These are phyloP conservation scores for Cybosia mesomella DNA, from an alignment of 2,888 invertebrate genomes.

Conservation along the genomic window DNA sequence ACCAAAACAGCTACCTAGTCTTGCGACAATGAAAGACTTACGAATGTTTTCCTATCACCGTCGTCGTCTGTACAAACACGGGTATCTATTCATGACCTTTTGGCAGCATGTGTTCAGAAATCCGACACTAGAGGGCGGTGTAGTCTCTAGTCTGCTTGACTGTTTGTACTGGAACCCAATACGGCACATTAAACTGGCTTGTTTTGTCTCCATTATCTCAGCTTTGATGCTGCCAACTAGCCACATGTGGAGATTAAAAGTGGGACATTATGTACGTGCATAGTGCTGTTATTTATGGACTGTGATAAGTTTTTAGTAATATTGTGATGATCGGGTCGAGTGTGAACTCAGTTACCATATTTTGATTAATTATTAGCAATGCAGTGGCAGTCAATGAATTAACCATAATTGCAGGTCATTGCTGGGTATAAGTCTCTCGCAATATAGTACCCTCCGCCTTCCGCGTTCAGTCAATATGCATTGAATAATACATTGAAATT, in stretches of 20 bases:
- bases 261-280: slow-evolving; percentile 33
- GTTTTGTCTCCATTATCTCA: slow-evolving; percentile 85
- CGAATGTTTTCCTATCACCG: slow-evolving; percentile 57
- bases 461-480: too few relatives aligned
- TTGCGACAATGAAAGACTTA: slow-evolving; percentile 30
- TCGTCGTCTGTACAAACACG: slow-evolving; percentile 72
- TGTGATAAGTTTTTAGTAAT: slow-evolving; percentile 17
- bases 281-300: slow-evolving; percentile 29
- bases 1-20: slow-evolving; percentile 12
- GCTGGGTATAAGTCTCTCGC: too few relatives aligned
- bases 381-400: too few relatives aligned
- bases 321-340: background rate
- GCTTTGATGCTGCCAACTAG: slow-evolving; percentile 83
- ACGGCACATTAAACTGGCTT: slow-evolving; percentile 82
- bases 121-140: slow-evolving; percentile 71
- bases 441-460: too few relatives aligned
- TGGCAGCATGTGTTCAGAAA: slow-evolving; percentile 77
- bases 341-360: background rate
- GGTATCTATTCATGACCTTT: slow-evolving; percentile 80
- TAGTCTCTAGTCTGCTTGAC: slow-evolving; percentile 47
- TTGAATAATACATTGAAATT: background rate
- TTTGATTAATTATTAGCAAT: background rate
- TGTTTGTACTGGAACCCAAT: slow-evolving; percentile 82
- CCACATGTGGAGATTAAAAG: slow-evolving; percentile 62
- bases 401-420: too few relatives aligned